These are phyloP conservation scores for Cepaea nemoralis DNA, from an alignment of 1,140 invertebrate genomes.

Conservation along the genomic window DNA sequence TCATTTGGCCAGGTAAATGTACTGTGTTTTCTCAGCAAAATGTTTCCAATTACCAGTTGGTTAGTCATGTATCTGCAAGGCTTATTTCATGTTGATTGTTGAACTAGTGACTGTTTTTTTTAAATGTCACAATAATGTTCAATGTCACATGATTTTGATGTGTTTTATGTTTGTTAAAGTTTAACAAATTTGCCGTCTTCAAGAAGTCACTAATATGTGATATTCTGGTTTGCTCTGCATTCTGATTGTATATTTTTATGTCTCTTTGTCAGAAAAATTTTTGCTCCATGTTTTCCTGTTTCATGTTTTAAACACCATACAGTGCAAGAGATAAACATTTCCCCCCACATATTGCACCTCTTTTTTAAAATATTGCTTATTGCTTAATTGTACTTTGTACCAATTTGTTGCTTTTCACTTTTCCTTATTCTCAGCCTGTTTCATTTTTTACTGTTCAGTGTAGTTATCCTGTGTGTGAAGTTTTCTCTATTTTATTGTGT, in stretches of 20 bases:
- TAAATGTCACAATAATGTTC: not conserved
- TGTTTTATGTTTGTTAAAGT: not conserved
- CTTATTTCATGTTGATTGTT: not conserved
- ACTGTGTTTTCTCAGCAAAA: not conserved
- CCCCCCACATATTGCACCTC: no score
- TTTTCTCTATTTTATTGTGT: no score
- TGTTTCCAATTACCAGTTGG: not conserved
- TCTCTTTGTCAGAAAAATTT: not conserved
- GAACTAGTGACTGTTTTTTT: not conserved
- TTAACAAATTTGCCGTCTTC: not conserved
- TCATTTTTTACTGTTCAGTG: no score
- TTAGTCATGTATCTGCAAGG: not conserved
- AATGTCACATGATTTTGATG: not conserved
- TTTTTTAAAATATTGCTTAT: constrained; percentile 8
- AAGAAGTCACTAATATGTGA: constrained; percentile 10
- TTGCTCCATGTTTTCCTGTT: not conserved
- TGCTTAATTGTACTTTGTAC: constrained; percentile 16
- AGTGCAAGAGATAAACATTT: not conserved
- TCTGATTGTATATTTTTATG: constrained; percentile 18
- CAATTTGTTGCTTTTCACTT: not conserved
- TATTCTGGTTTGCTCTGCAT: constrained; percentile 12
- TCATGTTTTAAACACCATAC: not conserved
- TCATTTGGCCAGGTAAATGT: not conserved
- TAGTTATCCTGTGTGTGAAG: no score
- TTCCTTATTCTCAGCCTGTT: no score